Percentiles rank a stretch among this genome's conserved stretches.
Evolutionary conservation across 1,140 invertebrate species (phyloP).

Genomic region (Trichonephila inaurata): DNA sequence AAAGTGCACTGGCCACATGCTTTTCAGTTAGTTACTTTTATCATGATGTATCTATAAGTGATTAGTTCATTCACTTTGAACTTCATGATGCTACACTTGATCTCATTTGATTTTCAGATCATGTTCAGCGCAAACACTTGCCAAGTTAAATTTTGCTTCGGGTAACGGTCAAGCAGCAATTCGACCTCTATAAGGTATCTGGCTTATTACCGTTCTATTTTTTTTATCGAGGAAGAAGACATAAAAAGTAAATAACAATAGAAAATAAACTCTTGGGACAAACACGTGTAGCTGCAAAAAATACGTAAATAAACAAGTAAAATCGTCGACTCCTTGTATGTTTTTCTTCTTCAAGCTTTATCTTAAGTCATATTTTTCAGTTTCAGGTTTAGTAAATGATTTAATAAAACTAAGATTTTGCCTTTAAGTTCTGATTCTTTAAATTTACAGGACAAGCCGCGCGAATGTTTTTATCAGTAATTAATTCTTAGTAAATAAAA

Average conservation of each 20-base stretch:
- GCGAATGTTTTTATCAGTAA: no score
- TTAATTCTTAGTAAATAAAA: no score
- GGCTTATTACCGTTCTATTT: not conserved
- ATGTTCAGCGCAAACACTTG: not conserved
- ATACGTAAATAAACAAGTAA: not conserved
- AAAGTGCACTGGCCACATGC: not conserved
- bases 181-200: not conserved
- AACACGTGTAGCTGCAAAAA: not conserved
- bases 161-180: not conserved
- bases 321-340: no score
- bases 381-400: no score
- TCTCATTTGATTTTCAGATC: not conserved
- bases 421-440: no score
- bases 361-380: no score
- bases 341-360: no score
- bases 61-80: constrained; percentile 28
- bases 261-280: not conserved
- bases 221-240: not conserved
- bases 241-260: not conserved
- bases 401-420: no score
- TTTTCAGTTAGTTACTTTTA: not conserved
- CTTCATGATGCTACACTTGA: not conserved
- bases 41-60: not conserved
- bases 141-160: not conserved
- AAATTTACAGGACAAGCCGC: no score